Base-by-base conservation (phyloP, 2,888 invertebrate species). In the Lacanobia oleracea region DNA sequence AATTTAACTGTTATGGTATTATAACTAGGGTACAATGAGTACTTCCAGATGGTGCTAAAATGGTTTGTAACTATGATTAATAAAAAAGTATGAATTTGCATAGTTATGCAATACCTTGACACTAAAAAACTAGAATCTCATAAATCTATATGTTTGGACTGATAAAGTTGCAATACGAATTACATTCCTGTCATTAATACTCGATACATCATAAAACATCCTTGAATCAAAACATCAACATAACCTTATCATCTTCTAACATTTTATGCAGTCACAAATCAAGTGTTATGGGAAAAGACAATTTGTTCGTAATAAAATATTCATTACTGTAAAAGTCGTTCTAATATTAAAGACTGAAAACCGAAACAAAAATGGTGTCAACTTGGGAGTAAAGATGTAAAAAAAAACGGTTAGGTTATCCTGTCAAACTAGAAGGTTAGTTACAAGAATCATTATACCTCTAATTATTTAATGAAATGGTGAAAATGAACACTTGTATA, bases 211-310 rank as follows among this genome's bases (percentile, higher is more conserved):
- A 48, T 77, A 72, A 9, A 85, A 86, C 87, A 90, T 89, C 88
- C 86, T 88, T 85, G 85, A 92, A 94, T 87, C 95, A 95, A 95
- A 96, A 96, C 96, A 95, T 95, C 94, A 96, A 96, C 96, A 96
- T 96, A 96, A 96, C 96, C 95, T 95, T 92, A 93, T 83, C 83
- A 83, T 77, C 67, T 84, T 81, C 72, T 63, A 85, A 82, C 43
- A 67, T 75, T 73, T 69, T 62, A 59, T 9, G 48, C 68, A 45
- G 64, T 64, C 48, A 59, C 27, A 8, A 73, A 43, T 68, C 6
- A 72, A 57, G 45, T 54, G n/a, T 37, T 72, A 21, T n/a, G 60
- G 23, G 51, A 72, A 77, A 73, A 54, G 23, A 66, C 16, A 40
- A 74, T 54, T 9, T 9, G 40, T 53, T 59, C 43, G 12, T 54